Conservation (phyloP, 1,140 invertebrate species). For the Calephelis virginiensis region DNA sequence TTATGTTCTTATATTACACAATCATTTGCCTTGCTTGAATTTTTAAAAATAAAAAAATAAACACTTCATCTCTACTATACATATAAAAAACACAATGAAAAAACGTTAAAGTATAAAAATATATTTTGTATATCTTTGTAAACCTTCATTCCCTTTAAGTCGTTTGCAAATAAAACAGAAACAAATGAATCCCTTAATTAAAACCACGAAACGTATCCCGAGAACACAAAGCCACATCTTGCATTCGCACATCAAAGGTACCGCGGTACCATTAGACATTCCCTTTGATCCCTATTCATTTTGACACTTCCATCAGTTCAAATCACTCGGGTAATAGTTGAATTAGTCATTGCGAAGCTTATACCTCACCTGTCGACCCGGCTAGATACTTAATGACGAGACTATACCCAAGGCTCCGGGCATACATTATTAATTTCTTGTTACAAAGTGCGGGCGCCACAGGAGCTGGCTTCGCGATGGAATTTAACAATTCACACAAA, state of each 20-base stretch:
- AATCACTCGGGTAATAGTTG: conserved; percentile 13
- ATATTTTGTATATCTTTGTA: too few relatives aligned
- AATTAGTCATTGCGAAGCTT: conserved; percentile 18
- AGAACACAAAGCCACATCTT: conserved; percentile 14
- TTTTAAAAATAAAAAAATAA: too few relatives aligned
- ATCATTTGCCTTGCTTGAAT: too few relatives aligned
- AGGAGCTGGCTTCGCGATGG: conserved; percentile 59
- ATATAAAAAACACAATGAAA: too few relatives aligned
- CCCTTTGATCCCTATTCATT: conserved; percentile 17
- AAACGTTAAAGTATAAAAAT: too few relatives aligned
- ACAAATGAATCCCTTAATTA: conserved; percentile 1
- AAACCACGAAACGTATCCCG: conserved; percentile 3
- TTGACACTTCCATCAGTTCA: conserved; percentile 15
- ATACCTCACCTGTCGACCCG: conserved; percentile 32
- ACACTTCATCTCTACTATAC: too few relatives aligned
- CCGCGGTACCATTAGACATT: conserved; percentile 2
- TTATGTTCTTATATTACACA: too few relatives aligned
- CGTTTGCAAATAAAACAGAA: background rate
- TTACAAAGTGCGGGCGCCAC: conserved; percentile 56
- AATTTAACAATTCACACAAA: conserved; percentile 72
- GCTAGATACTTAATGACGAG: conserved; percentile 36
- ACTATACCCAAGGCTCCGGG: conserved; percentile 46
- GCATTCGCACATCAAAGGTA: conserved; percentile 12
- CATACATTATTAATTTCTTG: conserved; percentile 71
- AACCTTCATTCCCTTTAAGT: too few relatives aligned